A percentile compares a stretch with the other conserved stretches of the same genome.
phyloP scores from a whole-genome alignment of 2,888 invertebrate genomes.

The Perdita meconis region DNA sequence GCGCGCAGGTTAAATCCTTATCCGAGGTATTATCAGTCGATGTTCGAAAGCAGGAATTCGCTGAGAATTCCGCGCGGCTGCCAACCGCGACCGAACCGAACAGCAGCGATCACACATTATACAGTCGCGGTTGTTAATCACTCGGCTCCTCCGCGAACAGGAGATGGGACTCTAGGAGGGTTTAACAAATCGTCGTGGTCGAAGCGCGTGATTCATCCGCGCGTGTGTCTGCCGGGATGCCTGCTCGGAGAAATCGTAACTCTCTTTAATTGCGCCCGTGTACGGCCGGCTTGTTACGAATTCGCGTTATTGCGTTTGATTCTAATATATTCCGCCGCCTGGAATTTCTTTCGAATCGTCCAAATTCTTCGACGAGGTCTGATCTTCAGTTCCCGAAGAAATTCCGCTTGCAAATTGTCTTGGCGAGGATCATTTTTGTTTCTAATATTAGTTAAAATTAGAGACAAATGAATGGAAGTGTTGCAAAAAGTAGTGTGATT shows the following conservation, averaged over 20 bases:
- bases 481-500: no score
- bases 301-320: constrained; percentile 42
- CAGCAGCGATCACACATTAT: constrained; percentile 57
- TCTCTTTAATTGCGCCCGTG: constrained; percentile 76
- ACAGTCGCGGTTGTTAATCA: constrained; percentile 53
- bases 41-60: constrained; percentile 45
- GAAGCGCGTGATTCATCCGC: constrained; percentile 70
- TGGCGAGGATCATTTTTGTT: no score
- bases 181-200: constrained; percentile 64
- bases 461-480: no score
- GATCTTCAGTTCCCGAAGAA: not conserved
- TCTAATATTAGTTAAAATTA: no score
- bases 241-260: constrained; percentile 67
- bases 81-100: constrained; percentile 35
- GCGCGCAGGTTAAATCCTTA: constrained; percentile 42
- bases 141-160: constrained; percentile 12
- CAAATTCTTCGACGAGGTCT: not conserved
- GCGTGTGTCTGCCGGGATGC: constrained; percentile 50
- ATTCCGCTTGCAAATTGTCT: not conserved
- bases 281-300: constrained; percentile 49
- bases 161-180: constrained; percentile 38
- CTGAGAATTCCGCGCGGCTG: constrained; percentile 42
- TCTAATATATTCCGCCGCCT: not conserved
- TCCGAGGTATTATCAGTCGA: constrained; percentile 51
- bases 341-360: not conserved